These are phyloP conservation scores for Cheilosia impressa DNA, from an alignment of 2,888 invertebrate species.

Conservation along the genomic window DNA sequence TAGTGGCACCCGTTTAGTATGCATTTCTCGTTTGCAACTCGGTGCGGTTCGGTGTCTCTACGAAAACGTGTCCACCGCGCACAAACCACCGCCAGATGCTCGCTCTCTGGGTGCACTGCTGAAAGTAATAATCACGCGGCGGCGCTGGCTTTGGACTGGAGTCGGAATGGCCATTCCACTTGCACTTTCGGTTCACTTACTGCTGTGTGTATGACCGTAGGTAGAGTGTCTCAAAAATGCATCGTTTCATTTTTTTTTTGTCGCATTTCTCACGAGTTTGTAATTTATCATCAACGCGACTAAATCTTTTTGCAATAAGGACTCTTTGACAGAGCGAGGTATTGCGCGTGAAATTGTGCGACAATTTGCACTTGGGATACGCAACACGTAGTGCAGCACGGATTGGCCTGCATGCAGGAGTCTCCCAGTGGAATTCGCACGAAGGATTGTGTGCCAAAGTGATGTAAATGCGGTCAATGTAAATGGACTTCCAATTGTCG, in stretches of 20 bases:
- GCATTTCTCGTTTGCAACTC: conserved; percentile 59
- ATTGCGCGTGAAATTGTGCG: conserved; percentile 52
- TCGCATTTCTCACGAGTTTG: conserved; percentile 36
- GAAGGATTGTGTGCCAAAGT: conserved; percentile 35
- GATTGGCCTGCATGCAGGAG: neutral
- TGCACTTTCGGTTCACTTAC: conserved; percentile 54
- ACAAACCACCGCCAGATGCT: conserved; percentile 35
- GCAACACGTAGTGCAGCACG: neutral
- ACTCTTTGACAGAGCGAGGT: conserved; percentile 9
- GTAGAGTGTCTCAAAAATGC: conserved; percentile 37
- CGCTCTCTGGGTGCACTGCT: neutral
- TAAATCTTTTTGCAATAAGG: conserved; percentile 29
- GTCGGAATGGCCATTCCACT: conserved; percentile 34
- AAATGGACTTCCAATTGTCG: conserved; percentile 32
- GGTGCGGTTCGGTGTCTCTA: conserved; percentile 14
- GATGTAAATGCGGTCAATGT: conserved; percentile 47
- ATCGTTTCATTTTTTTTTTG: neutral
- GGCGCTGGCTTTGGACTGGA: neutral
- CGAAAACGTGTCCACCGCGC: conserved; percentile 40
- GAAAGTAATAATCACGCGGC: conserved; percentile 61
- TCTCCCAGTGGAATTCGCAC: conserved; percentile 31
- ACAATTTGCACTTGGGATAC: conserved; percentile 32
- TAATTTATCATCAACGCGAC: conserved; percentile 59
- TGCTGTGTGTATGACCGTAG: neutral
- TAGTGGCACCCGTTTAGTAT: conserved; percentile 48